These are phyloP conservation scores for Rhynchophorus ferrugineus DNA, from an alignment of 1,140 invertebrate species.

Conservation along the genomic window DNA sequence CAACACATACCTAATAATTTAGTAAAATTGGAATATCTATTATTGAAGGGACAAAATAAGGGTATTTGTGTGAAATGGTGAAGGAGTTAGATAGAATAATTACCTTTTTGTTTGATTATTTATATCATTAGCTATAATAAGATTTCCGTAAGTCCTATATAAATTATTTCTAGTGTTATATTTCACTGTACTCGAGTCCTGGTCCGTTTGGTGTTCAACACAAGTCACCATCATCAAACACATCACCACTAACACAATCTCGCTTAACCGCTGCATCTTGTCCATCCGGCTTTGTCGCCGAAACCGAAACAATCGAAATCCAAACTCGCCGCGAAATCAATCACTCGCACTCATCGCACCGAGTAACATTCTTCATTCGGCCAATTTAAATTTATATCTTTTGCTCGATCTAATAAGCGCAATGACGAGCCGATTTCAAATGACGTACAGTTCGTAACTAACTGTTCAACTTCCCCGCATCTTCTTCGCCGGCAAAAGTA, in stretches of 20 bases:
- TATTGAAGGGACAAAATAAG: background rate
- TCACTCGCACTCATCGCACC: background rate
- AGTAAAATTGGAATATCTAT: background rate
- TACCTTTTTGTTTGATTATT: background rate
- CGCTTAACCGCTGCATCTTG: no score
- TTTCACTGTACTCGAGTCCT: background rate
- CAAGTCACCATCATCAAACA: background rate
- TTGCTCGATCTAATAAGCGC: background rate
- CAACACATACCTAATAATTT: background rate
- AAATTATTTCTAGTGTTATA: background rate
- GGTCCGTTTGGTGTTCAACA: background rate
- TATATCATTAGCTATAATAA: background rate
- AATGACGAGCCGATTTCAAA: background rate
- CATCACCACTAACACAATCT: background rate
- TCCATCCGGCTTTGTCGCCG: no score
- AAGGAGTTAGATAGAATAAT: no score
- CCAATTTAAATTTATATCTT: background rate
- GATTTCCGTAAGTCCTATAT: background rate
- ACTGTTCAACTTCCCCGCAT: background rate
- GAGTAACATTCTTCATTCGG: background rate
- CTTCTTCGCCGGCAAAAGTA: background rate
- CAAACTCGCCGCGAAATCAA: no score
- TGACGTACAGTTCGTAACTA: background rate
- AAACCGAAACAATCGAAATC: no score
- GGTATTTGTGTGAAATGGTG: no score